These are phyloP conservation scores for Entomobrya proxima DNA, from an alignment of 2,888 invertebrate genomes.

Conservation along the genomic window DNA sequence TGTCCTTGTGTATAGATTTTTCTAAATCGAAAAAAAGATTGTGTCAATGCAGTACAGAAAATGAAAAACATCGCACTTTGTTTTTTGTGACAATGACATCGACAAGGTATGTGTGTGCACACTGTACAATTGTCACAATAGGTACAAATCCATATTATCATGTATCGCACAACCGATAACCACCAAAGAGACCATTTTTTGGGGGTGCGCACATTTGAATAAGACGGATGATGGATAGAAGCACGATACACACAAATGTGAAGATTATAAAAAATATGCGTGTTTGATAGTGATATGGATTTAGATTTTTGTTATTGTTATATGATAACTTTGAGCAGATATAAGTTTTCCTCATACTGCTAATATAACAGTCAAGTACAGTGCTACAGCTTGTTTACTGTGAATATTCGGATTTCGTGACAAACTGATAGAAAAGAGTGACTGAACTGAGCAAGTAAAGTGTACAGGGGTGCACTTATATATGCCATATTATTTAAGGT, in stretches of 20 bases:
- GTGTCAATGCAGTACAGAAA: background rate
- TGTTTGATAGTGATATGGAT: slow-evolving; percentile 6
- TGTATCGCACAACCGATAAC: slow-evolving; percentile 43
- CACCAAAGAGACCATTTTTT: background rate
- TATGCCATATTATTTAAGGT: background rate
- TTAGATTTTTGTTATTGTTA: background rate
- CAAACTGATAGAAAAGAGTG: slow-evolving; percentile 46
- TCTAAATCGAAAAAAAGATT: slow-evolving; percentile 30
- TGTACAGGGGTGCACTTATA: background rate
- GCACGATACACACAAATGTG: background rate
- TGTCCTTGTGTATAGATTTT: background rate
- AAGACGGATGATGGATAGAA: background rate
- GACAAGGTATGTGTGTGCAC: background rate
- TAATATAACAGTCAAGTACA: background rate
- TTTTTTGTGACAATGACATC: background rate
- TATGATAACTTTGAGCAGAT: slow-evolving; percentile 18
- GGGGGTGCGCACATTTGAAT: background rate
- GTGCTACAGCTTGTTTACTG: background rate
- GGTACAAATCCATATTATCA: slow-evolving; percentile 38
- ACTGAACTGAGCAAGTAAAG: slow-evolving; percentile 8
- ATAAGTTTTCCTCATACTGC: slow-evolving; percentile 7
- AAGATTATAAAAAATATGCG: background rate
- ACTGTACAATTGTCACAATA: background rate
- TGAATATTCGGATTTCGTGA: slow-evolving; percentile 56
- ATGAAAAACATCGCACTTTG: background rate